Base-by-base conservation (phyloP, 2,797 vertebrate species). In the Characodon lateralis region DNA sequence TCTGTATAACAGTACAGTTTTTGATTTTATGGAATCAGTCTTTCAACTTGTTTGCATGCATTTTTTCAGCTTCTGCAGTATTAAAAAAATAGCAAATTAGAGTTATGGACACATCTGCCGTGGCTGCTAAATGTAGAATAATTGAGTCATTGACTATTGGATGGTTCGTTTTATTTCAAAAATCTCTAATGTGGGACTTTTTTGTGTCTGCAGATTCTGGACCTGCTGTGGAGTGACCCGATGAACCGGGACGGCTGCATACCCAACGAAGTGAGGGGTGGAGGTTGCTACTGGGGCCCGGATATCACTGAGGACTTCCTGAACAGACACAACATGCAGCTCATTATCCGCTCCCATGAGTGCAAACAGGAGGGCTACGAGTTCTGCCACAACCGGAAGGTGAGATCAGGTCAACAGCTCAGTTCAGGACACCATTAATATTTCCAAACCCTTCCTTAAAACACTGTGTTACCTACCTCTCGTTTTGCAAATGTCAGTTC, bases 341-440 rank as follows among this genome's bases (percentile, higher is more conserved):
- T 99, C 84, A 92, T 99, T 84, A 98, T 99, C 85, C 97, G 97
- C 48, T 99, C 98, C 6, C 98, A 99, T 0, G 98, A 99, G 90
- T 99, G 98, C 87, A 99, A 99, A 89, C 97, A 96, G 7, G 97
- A 99, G 0, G 98, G 98, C 74, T 99, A 97, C 0, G 98, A 98
- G 91, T 97, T 98, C 93, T 97, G 97, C 79, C 98, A 99, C 91
- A 94, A 94, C 65, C 96, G 97, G 18, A 98, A 96, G 96, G 98
- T 98, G 56, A 51, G 79, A 22, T 55, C 9, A 31, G 41, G 46
- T 35, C 13, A 43, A 69, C 22, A 7, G 39, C 39, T 59, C 43
- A 59, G 13, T 28, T 63, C 56, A 24, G 12, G 0, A 26, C 24
- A 13, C 39, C 28, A 41, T 56, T 2, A 56, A 26, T 58, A n/a